These are phyloP conservation scores for Neoaliturus tenellus DNA, from an alignment of 2,888 invertebrate genomes.

Conservation along the genomic window DNA sequence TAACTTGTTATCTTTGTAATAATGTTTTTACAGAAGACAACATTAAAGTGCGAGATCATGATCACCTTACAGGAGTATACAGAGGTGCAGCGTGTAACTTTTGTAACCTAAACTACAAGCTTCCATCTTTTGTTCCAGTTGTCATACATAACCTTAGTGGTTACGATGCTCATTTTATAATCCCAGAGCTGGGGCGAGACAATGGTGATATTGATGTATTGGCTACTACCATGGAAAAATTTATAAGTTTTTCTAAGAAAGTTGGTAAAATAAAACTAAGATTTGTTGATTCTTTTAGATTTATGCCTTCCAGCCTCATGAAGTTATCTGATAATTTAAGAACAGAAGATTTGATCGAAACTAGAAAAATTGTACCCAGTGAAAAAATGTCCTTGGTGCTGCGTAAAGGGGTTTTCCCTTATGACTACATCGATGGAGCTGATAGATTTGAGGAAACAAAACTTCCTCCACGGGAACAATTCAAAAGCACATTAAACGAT, in stretches of 20 bases:
- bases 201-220: background rate
- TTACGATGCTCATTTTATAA: background rate
- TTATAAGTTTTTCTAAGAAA: slow-evolving; percentile 34
- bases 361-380: background rate
- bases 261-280: slow-evolving; percentile 19
- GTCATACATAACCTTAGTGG: background rate
- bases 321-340: background rate
- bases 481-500: slow-evolving; percentile 66
- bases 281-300: slow-evolving; percentile 33
- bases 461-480: slow-evolving; percentile 65
- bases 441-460: slow-evolving; percentile 53
- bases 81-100: slow-evolving; percentile 6
- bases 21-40: background rate
- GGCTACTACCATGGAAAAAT: slow-evolving; percentile 15
- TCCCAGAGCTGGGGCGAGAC: background rate
- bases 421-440: slow-evolving; percentile 63
- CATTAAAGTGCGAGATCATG: background rate
- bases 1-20: background rate
- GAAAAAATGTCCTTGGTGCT: slow-evolving; percentile 1
- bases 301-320: background rate
- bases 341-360: background rate
- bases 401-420: slow-evolving; percentile 60
- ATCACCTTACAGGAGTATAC: slow-evolving; percentile 16
- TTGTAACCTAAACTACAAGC: slow-evolving; percentile 25
- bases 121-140: slow-evolving; percentile 3